Base-by-base conservation (phyloP, 2,113 vertebrate species). In the Indri indri region DNA sequence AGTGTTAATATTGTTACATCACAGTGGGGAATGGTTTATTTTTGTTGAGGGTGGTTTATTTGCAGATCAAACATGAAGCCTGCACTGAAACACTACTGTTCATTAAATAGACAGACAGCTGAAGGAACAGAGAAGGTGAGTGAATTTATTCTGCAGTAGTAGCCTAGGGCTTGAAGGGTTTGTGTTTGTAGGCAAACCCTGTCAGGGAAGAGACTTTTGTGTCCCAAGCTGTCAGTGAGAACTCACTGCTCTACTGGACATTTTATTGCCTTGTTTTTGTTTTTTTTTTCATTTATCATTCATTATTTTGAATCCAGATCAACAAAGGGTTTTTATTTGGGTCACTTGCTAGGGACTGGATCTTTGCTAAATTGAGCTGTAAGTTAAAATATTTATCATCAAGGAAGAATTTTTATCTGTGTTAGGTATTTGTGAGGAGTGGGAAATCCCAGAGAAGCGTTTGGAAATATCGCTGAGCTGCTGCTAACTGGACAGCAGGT, bases 11-110 rank as follows among this genome's bases (percentile, higher is more conserved):
- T 91, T 91, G 73, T 94, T 80, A 86, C 50, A 89, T 88, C 16
- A 34, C 93, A 95, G 40, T 79, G 73, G 66, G 96, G 86, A 94
- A 94, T 81, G 40, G 66, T 65, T 87, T 91, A 63, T 87, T 97
- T 93, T 94, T 93, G 84, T 90, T 85, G 73, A 65, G 73, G 47
- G 68, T 91, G 59, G 92, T 74, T 88, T 80, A 81, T 94, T 79
- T 93, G 50, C 79, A 86, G 73, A 94, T 94, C 63, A 93, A 23
- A 71, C 86, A 50, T 71, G 91, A 93, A 93, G 73, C 42, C 71
- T 82, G 70, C 79, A 82, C 73, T 18, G 82, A 77, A 96, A 88
- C n/a, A 50, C 85, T 68, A 45, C 47, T 93, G 96, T 93, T 90
- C 57, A 80, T 86, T 92, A 32, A 63, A 65, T 65, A 42, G 34